A percentile compares a stretch with the other conserved stretches of the same genome.
Conservation (phyloP, 2,888 invertebrate species). For the Lycia hirtaria region DNA sequence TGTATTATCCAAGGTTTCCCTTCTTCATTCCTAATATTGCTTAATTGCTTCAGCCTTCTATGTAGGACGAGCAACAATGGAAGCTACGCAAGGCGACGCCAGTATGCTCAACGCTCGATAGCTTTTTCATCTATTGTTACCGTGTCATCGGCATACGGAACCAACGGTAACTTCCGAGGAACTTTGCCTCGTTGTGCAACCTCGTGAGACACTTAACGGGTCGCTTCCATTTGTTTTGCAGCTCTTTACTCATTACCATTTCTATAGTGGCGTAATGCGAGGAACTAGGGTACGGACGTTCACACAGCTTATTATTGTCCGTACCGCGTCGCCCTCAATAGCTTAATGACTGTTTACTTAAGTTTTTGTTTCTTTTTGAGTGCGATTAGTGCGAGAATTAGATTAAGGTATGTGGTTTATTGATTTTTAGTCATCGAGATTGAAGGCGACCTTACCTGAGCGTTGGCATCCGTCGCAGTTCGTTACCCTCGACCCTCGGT, state of each 20-base stretch:
- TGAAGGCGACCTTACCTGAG: slow-evolving; percentile 54
- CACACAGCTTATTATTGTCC: slow-evolving; percentile 47
- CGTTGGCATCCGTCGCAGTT: slow-evolving; percentile 56
- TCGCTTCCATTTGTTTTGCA: slow-evolving; percentile 54
- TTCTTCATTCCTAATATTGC: slow-evolving; percentile 64
- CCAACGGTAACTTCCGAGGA: slow-evolving; percentile 68
- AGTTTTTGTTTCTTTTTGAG: slow-evolving; percentile 16
- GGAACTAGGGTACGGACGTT: slow-evolving; percentile 57
- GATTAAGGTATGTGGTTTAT: slow-evolving; percentile 15
- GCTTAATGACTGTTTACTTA: slow-evolving; percentile 22
- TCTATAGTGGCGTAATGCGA: slow-evolving; percentile 54
- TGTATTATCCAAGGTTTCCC: slow-evolving; percentile 65
- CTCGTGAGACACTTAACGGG: slow-evolving; percentile 61
- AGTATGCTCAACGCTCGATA: slow-evolving; percentile 55
- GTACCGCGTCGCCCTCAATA: slow-evolving; percentile 25
- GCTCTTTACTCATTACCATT: slow-evolving; percentile 58
- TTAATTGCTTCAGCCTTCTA: slow-evolving; percentile 74
- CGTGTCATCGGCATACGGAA: slow-evolving; percentile 59
- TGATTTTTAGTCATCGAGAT: slow-evolving; percentile 38
- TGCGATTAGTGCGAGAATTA: slow-evolving; percentile 7
- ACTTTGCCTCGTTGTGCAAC: slow-evolving; percentile 60
- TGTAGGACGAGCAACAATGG: slow-evolving; percentile 67
- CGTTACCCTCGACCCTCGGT: slow-evolving; percentile 57
- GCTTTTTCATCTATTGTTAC: slow-evolving; percentile 67
- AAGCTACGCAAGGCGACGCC: slow-evolving; percentile 57